Evolutionary conservation across 2,797 vertebrate species (phyloP), one percentile per base, ranked within the genome.

Genomic region (Eptatretus atami): DNA sequence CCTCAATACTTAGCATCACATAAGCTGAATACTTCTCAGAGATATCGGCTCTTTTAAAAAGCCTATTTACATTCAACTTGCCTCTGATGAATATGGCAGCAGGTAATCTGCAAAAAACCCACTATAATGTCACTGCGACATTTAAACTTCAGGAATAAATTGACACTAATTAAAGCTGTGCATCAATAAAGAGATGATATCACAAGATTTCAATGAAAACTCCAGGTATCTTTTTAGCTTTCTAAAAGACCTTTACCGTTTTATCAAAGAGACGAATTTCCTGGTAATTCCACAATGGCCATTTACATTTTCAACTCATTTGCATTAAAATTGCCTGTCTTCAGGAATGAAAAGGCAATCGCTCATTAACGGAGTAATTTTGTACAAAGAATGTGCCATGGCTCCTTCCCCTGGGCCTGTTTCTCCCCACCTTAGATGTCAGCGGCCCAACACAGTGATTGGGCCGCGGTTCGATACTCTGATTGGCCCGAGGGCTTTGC

Each of bases 271-370:
- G n/a, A 61, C 25, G n/a, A 61, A 61, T 61, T 44, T 44, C 31
- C 57, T 25, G n/a, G n/a, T 61, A 61, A 61, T 61, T 61, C 57
- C 57, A 61, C 57, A 25, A 61, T 25, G 25, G 57, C 57, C 25
- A 61, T 61, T 61, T 25, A 61, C n/a, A 61, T 61, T 61, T 61
- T 61, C 25, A 61, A 44, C 57, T 61, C n/a, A 61, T 61, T 61
- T 61, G 57, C 57, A 61, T 61, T n/a, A 61, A 61, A 61, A 61
- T 61, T 61, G 57, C 57, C 57, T 61, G 57, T 25, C 57, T 61
- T n/a, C 57, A n/a, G 57, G n/a, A n/a, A 61, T 61, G 57, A 61
- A 61, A 61, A 61, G 57, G 57, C 57, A 61, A 61, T 61, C 57
- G 57, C 57, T 61, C 57, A 61, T 61, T 61, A 61, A 61, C 25